Evolutionary conservation across 2,888 invertebrate genomes (phyloP).

Genomic region (Parnassius glacialis): DNA sequence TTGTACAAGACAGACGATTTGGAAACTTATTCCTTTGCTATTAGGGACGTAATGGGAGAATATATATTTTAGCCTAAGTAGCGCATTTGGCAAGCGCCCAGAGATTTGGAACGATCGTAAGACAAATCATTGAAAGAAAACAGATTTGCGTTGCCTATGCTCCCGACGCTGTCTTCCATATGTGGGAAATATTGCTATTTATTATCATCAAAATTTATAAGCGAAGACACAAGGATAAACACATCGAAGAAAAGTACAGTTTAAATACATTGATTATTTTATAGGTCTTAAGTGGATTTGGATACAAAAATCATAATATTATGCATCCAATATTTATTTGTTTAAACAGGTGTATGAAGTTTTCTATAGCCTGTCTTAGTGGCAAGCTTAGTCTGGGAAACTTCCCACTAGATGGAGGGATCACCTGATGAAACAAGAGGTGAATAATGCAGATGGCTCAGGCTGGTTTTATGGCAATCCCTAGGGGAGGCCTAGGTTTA

Average conservation of each 20-base stretch:
- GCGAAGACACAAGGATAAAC: slow-evolving; percentile 12
- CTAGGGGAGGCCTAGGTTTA: too few species aligned
- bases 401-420: too few species aligned
- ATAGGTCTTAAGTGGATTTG: background rate
- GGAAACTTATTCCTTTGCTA: slow-evolving; percentile 25
- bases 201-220: slow-evolving; percentile 57
- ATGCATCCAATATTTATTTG: too few species aligned
- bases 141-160: slow-evolving; percentile 64
- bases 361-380: slow-evolving; percentile 1
- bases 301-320: background rate
- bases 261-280: background rate
- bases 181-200: slow-evolving; percentile 50
- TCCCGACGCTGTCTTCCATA: slow-evolving; percentile 41
- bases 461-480: too few species aligned
- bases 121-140: slow-evolving; percentile 79
- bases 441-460: too few species aligned
- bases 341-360: too few species aligned
- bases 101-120: slow-evolving; percentile 70
- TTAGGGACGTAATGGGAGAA: slow-evolving; percentile 32
- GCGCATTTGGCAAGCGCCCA: slow-evolving; percentile 74
- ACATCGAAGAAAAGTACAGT: slow-evolving; percentile 11
- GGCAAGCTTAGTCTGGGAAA: too few species aligned
- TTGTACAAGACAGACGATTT: background rate
- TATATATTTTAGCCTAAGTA: slow-evolving; percentile 45
- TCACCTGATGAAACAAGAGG: too few species aligned